These are phyloP conservation scores for Eilema depressum DNA, from an alignment of 2,888 invertebrate genomes.

Conservation along the genomic window DNA sequence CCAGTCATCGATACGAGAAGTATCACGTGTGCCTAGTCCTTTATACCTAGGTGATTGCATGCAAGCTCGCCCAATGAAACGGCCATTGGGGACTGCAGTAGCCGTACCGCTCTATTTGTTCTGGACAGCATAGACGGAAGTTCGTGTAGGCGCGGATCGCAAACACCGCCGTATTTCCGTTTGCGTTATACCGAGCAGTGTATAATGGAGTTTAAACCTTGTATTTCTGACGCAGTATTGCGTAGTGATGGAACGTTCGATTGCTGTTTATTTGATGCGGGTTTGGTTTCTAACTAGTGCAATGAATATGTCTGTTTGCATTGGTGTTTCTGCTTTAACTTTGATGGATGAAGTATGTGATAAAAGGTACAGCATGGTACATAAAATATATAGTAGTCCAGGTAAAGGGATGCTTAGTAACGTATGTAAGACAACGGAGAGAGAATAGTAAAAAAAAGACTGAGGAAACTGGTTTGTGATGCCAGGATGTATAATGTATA, in stretches of 20 bases:
- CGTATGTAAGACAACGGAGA: background rate
- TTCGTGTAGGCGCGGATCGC: constrained; percentile 75
- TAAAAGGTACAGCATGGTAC: too few relatives aligned
- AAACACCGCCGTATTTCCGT: constrained; percentile 73
- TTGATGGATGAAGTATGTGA: background rate
- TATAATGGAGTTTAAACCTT: constrained; percentile 51
- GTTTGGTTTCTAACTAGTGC: background rate
- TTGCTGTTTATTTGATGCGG: background rate
- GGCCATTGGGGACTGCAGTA: constrained; percentile 63
- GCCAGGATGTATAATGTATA: too few relatives aligned
- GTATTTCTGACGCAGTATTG: background rate
- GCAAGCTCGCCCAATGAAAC: constrained; percentile 66
- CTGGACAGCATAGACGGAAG: constrained; percentile 75
- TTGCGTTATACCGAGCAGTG: constrained; percentile 55
- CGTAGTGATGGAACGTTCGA: background rate
- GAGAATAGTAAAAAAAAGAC: background rate
- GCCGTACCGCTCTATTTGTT: constrained; percentile 75
- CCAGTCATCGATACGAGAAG: background rate
- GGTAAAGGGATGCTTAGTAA: too few relatives aligned
- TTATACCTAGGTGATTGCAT: constrained; percentile 62
- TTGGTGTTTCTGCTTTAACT: background rate
- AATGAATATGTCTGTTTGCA: background rate
- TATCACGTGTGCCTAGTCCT: background rate
- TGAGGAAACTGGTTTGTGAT: too few relatives aligned
- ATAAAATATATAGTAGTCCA: too few relatives aligned